phyloP scores from a whole-genome alignment of 2,113 vertebrate genomes.

The Piprites chloris region DNA sequence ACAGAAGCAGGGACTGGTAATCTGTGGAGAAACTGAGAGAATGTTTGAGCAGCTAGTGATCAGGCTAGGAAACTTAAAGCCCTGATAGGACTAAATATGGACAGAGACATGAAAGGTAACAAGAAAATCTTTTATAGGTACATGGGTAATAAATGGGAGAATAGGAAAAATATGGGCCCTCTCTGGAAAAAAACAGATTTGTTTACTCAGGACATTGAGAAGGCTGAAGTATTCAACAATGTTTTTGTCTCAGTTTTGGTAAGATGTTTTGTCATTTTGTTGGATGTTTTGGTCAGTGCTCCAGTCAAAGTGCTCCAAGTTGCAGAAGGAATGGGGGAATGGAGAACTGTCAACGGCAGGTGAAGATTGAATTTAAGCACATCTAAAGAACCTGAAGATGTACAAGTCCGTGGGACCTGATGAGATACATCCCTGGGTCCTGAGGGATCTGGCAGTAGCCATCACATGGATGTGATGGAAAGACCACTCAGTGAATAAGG shows the following conservation, averaged over 20 bases:
- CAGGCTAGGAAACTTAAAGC: background rate
- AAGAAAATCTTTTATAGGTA: background rate
- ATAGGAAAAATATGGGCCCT: background rate
- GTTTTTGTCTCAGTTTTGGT: background rate
- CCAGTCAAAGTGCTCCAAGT: background rate
- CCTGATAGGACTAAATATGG: accelerated
- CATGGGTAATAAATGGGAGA: background rate
- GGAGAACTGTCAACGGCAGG: background rate
- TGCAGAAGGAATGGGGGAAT: background rate
- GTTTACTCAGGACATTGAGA: background rate
- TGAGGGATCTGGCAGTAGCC: background rate
- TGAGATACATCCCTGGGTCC: background rate
- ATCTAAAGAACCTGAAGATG: background rate
- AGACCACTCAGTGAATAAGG: background rate
- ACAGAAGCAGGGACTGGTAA: background rate
- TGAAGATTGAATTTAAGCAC: background rate
- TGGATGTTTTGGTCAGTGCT: background rate
- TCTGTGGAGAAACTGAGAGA: background rate
- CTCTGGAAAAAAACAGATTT: background rate
- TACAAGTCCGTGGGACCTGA: background rate
- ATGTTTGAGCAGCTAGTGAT: background rate
- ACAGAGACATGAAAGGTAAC: background rate
- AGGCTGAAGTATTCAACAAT: background rate
- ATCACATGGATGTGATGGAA: background rate
- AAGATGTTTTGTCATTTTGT: too few relatives aligned